Evolutionary conservation across 2,797 vertebrate species (phyloP), one percentile per base, ranked within the genome.

Genomic region (Austrolebias charrua): DNA sequence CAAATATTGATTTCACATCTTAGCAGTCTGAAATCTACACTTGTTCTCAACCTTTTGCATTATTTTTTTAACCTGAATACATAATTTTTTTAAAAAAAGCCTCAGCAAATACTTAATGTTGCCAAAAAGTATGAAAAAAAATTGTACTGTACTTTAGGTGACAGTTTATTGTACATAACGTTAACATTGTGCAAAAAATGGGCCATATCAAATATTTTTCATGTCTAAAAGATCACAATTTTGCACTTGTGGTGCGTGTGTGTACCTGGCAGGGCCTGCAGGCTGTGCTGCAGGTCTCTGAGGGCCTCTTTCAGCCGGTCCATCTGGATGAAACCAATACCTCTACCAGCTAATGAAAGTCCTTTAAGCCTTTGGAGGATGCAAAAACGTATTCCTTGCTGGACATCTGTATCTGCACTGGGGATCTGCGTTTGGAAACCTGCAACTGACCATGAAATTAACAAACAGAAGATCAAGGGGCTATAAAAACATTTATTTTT

Each of bases 261-360:
- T 51, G 28, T 90, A 97, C 97, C 95, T 93, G 95, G 93, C 0
- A 76, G 91, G 19, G 92, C 73, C 66, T 95, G 95, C 62, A 94
- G 85, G 84, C 95, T 75, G 19, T 95, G 90, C 58, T 95, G 93
- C 59, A 98, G 92, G 85, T 98, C 95, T 79, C 93, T 86, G 61
- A 98, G 83, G 0, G 95, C 95, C 73, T 92, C 91, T 71, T 81
- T 93, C 55, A 95, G 79, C 69, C 76, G 92, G 51, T 85, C 90
- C 66, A 87, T 87, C 68, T 94, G 93, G 54, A 84, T 74, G 81
- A 96, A 95, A 73, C 92, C 91, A 0, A 69, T 51, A 24, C 95
- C 95, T 70, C 96, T 90, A 24, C 94, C 92, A 0, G 93, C 83
- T 3, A 98, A 78, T 13, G 94, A 91, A 55, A 95, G 92, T 18